Percentiles rank a stretch among this genome's conserved stretches.
Conservation (phyloP, 1,140 invertebrate species). For the Notospermus geniculatus region DNA sequence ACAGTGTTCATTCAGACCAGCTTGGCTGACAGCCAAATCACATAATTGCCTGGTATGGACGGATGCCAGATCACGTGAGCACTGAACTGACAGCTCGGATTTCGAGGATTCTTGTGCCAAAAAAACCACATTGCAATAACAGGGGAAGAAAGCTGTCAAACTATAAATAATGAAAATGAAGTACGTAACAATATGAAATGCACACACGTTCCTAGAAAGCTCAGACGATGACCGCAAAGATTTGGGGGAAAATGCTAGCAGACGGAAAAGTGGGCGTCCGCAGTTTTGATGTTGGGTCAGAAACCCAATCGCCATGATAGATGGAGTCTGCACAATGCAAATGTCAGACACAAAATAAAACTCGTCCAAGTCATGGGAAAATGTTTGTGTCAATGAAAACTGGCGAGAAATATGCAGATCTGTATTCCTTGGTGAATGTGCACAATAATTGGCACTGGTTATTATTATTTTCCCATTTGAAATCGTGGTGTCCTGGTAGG, state of each 20-base stretch:
- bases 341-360: background rate
- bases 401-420: background rate
- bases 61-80: background rate
- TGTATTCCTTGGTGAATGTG: constrained; percentile 5
- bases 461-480: constrained; percentile 18
- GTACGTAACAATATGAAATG: too few species aligned
- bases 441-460: constrained; percentile 1
- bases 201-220: too few species aligned
- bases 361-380: background rate
- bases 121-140: too few species aligned
- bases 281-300: too few species aligned
- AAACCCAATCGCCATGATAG: too few species aligned
- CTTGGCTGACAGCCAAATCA: too few species aligned
- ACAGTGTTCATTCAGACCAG: background rate
- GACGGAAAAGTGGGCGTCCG: too few species aligned
- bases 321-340: background rate
- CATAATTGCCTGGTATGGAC: background rate
- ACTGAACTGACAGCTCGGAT: constrained; percentile 9
- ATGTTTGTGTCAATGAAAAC: constrained; percentile 6
- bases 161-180: too few species aligned
- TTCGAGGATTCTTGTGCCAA: constrained; percentile 2
- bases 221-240: too few species aligned
- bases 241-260: too few species aligned
- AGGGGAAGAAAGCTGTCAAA: too few species aligned
- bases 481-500: constrained; percentile 5